phyloP scores from a whole-genome alignment of 2,113 vertebrate species.

The Felis chaus region DNA sequence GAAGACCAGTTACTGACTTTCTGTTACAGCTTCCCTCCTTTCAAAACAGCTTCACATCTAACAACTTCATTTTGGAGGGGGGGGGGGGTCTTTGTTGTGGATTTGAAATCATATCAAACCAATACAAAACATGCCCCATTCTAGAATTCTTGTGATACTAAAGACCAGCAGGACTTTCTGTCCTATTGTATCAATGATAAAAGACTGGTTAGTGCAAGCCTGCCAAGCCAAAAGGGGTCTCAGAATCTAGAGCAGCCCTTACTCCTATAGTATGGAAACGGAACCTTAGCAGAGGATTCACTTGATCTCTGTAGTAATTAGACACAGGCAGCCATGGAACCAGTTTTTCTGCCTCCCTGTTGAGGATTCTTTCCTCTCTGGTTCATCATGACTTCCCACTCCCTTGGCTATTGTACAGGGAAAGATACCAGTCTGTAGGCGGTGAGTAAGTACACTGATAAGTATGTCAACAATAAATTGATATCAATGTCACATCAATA shows the following conservation, averaged over 20 bases:
- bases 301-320: not conserved
- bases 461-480: not conserved
- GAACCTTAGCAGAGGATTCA: not conserved
- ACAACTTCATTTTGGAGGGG: not conserved
- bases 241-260: too few species aligned
- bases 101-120: not conserved
- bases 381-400: not conserved
- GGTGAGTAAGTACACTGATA: not conserved
- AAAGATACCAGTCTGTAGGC: not conserved
- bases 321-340: fast-evolving
- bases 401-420: not conserved
- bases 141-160: not conserved
- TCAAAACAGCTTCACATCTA: not conserved
- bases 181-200: not conserved
- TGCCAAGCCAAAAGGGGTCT: not conserved
- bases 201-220: not conserved
- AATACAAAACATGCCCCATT: not conserved
- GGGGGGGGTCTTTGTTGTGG: not conserved
- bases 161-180: not conserved
- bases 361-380: not conserved
- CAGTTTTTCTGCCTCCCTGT: not conserved
- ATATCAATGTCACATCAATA: not conserved
- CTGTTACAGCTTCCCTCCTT: not conserved
- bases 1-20: too few species aligned
- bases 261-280: not conserved